Percentiles rank a stretch among this genome's conserved stretches.
phyloP scores from a whole-genome alignment of 1,140 invertebrate species.

The Dinothrombium tinctorium region DNA sequence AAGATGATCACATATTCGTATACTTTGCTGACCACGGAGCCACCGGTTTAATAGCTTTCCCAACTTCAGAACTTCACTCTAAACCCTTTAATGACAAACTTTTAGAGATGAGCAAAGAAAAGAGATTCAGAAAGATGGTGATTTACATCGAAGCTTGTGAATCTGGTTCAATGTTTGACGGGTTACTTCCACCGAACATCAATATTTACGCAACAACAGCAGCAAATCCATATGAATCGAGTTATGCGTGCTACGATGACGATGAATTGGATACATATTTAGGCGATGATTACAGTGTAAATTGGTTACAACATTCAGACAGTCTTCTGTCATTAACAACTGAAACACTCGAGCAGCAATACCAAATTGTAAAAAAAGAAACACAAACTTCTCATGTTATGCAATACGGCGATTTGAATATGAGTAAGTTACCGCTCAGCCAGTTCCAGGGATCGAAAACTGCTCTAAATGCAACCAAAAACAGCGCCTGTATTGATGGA shows the following conservation, averaged over 20 bases:
- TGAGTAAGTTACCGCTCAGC: conserved; percentile 20
- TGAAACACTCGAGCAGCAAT: conserved; percentile 32
- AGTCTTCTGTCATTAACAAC: conserved; percentile 26
- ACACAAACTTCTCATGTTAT: conserved; percentile 34
- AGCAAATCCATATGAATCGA: conserved; percentile 31
- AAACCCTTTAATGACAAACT: conserved; percentile 22
- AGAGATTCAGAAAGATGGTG: conserved; percentile 27
- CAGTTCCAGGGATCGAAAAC: conserved; percentile 24
- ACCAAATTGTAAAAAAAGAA: conserved; percentile 28
- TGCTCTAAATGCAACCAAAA: too few species aligned
- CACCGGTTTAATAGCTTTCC: conserved; percentile 32
- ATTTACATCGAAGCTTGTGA: conserved; percentile 41
- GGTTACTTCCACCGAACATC: conserved; percentile 28
- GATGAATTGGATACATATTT: conserved; percentile 28
- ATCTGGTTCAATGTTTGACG: conserved; percentile 39
- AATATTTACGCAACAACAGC: conserved; percentile 39
- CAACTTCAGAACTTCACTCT: conserved; percentile 22
- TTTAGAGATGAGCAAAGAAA: conserved; percentile 23
- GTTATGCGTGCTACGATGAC: conserved; percentile 31
- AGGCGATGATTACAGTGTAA: conserved; percentile 37
- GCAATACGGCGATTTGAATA: conserved; percentile 30
- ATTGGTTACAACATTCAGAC: conserved; percentile 40
- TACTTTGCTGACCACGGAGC: conserved; percentile 41
- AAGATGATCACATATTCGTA: conserved; percentile 35
- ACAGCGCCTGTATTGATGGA: too few species aligned